Evolutionary conservation across 2,797 vertebrate genomes (phyloP), one percentile per base, ranked within the genome.

Genomic region (Pangasius macronema): DNA sequence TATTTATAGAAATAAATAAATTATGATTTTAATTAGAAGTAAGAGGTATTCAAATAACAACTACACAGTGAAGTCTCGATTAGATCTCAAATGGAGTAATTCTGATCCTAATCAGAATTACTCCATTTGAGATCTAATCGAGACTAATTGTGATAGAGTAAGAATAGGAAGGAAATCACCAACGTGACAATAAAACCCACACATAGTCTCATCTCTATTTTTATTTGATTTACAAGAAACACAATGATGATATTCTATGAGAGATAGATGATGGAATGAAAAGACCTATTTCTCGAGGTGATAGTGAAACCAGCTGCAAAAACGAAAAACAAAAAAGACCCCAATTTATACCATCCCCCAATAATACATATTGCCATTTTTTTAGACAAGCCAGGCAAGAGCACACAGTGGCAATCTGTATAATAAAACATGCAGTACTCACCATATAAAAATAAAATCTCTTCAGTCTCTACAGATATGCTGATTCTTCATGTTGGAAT

Each of bases 401-500:
- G 11, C 55, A 16, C 13, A 11, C 11, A 55, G 9, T 8, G 11
- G 5, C 16, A 55, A 55, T 22, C 49, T 57, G 1, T 42, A 59
- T 51, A 63, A 30, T 13, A 30, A 49, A 70, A 20, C 24, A 59
- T 24, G 6, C 11, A 51, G 4, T 65, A 77, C 84, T 85, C 42
- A 85, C 72, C 94, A 92, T 90, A 93, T 87, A 30, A 27, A 87
- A 85, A 82, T 33, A 89, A 87, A 61, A 39, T 30, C 10, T 33
- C n/a, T 67, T 83, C 20, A 76, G 8, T 55, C 42, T 67, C 27
- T 22, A 82, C 4, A 49, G 3, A 61, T 27, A 39, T 59, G 30
- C n/a, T 33, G 27, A 68, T 67, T 90, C 61, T 42, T 6, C 33
- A 42, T 53, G 80, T 30, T 24, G 20, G 1, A 51, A 36, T 76